Percentiles rank a stretch among this genome's conserved stretches.
phyloP scores from a whole-genome alignment of 2,797 vertebrate genomes.

The Strix occidentalis region DNA sequence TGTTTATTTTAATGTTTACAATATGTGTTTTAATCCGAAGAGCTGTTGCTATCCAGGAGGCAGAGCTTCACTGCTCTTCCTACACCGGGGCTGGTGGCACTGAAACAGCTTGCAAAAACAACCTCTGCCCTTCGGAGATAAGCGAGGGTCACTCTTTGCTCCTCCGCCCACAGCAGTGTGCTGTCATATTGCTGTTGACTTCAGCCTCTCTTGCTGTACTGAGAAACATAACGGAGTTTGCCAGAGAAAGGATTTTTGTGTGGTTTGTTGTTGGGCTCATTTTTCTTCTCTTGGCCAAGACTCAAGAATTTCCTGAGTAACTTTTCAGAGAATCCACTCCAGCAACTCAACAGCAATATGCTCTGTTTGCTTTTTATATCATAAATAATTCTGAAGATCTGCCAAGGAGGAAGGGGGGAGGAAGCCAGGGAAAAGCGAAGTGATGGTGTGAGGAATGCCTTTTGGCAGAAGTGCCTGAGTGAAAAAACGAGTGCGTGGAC shows the following conservation, averaged over 20 bases:
- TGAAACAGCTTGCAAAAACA: background rate
- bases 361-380: background rate
- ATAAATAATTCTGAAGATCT: conserved; percentile 7
- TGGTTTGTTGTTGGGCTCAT: background rate
- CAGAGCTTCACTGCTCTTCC: background rate
- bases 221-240: background rate
- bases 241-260: background rate
- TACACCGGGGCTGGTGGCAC: background rate
- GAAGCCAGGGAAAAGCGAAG: background rate
- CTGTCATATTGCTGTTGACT: background rate
- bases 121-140: background rate
- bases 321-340: background rate
- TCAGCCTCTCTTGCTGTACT: background rate
- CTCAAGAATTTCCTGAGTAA: conserved; percentile 31
- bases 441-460: background rate
- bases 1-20: background rate
- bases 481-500: background rate
- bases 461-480: background rate
- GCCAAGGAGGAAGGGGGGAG: background rate
- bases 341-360: background rate
- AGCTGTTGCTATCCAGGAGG: background rate
- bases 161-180: rapidly evolving
- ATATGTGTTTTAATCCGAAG: background rate
- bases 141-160: rapidly evolving
- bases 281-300: background rate